These are phyloP conservation scores for Gymnogyps californianus DNA, from an alignment of 2,113 vertebrate species.

Conservation along the genomic window DNA sequence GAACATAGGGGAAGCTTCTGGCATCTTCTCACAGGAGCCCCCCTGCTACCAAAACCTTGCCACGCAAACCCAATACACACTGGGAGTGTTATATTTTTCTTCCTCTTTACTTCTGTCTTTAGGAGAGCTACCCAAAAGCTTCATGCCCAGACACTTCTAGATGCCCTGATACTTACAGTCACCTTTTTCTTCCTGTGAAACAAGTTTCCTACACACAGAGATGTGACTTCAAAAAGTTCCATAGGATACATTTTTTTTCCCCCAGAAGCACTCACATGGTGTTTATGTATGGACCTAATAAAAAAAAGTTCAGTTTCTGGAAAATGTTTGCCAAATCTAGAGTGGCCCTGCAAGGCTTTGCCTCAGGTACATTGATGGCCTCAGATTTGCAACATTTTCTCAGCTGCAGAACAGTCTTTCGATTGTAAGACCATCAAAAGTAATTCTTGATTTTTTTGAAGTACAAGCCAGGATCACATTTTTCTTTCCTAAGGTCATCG, in stretches of 20 bases:
- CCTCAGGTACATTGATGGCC: not conserved
- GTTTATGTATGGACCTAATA: fast-evolving
- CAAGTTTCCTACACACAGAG: not conserved
- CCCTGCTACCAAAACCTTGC: too few relatives aligned
- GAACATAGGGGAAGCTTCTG: too few relatives aligned
- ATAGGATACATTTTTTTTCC: fast-evolving
- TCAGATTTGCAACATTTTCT: not conserved
- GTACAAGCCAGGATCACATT: fast-evolving
- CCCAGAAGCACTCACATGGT: fast-evolving
- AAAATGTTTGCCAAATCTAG: not conserved
- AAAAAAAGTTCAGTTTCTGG: not conserved
- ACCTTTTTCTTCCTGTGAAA: not conserved
- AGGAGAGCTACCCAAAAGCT: not conserved
- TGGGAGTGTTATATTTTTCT: not conserved
- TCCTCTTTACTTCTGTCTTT: not conserved
- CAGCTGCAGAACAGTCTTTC: not conserved
- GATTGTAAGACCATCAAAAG: not conserved
- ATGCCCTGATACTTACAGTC: not conserved
- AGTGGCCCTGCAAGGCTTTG: not conserved
- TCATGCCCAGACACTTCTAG: not conserved
- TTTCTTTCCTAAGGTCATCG: not conserved
- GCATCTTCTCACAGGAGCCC: too few relatives aligned
- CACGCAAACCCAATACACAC: too few relatives aligned
- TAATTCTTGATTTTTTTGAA: not conserved
- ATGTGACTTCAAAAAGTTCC: not conserved